Base-by-base conservation (phyloP, 2,113 vertebrate species). In the Nyctereutes procyonoides region DNA sequence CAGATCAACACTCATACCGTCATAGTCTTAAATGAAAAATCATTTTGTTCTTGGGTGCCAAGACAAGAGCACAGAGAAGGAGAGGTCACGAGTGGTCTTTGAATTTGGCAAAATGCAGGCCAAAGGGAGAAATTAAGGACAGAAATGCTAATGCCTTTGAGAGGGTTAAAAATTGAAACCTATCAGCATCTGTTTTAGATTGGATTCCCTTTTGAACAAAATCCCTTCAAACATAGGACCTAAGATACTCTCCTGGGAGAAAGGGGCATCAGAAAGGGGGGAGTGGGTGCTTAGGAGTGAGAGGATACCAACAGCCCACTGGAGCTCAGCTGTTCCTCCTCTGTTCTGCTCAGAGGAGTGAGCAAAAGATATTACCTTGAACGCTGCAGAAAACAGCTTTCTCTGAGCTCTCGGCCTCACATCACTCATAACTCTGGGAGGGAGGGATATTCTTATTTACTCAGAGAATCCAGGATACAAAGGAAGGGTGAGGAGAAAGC, bases 41-140 rank as follows among this genome's bases (percentile, higher is more conserved):
- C 15, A 15, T 28, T 58, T 81, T 95, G 17, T 76, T 94, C 30
- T 32, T 63, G 53, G n/a, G 3, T 28, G 51, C 43, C 69, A 84
- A 62, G n/a, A 35, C 60, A 48, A 32, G 55, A 62, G 22, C 43
- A 48, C 5, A 20, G 58, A 51, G 28, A 62, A 84, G 85, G 76
- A 95, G 51, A 80, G 55, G 6, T 48, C 13, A 82, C 12, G 60
- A 56, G 30, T 51, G 19, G 48, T 67, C 28, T 91, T 22, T 88
- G 89, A 77, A 67, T 84, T 53, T 88, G 87, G 69, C n/a, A 96
- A 80, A 90, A 84, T 17, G 8, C 38, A 90, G 92, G 84, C 77
- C 85, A 87, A 8, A 9, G 43, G 43, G 56, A 80, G 55, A 86
- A 65, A 87, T 90, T 24, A 87, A 58, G 77, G 67, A 60, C 38